Percentiles rank a stretch among this genome's conserved stretches.
phyloP scores from a whole-genome alignment of 2,113 vertebrate genomes.

The Suricata suricatta region DNA sequence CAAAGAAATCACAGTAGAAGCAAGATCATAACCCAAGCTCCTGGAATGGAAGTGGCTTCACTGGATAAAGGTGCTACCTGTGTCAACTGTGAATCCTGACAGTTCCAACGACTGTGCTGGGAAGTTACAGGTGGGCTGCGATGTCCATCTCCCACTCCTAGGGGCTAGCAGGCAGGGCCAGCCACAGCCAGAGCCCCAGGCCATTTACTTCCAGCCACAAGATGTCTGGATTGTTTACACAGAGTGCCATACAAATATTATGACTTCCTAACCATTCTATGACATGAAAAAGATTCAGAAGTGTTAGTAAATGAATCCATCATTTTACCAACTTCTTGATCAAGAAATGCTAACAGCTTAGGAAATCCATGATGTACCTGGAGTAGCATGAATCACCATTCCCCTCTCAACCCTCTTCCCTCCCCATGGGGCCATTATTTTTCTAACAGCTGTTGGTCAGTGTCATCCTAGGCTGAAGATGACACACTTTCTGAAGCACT shows the following conservation, averaged over 20 bases:
- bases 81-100: not conserved
- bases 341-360: slow-evolving; percentile 3
- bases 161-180: not conserved
- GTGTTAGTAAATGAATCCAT: not conserved
- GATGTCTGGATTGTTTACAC: not conserved
- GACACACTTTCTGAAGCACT: not conserved
- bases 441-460: not conserved
- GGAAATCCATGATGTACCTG: not conserved
- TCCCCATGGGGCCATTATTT: not conserved
- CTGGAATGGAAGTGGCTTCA: not conserved
- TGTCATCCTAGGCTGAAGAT: not conserved
- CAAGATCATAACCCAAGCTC: not conserved
- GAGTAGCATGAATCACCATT: not conserved
- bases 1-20: not conserved
- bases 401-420: not conserved
- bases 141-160: not conserved
- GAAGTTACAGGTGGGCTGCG: not conserved
- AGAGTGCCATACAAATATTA: not conserved
- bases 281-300: not conserved
- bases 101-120: not conserved
- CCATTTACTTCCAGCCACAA: not conserved
- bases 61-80: not conserved
- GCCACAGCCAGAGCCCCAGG: not conserved
- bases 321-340: not conserved
- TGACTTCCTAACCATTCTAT: not conserved